Conservation (phyloP, 2,113 vertebrate genomes). For the Anguilla rostrata region DNA sequence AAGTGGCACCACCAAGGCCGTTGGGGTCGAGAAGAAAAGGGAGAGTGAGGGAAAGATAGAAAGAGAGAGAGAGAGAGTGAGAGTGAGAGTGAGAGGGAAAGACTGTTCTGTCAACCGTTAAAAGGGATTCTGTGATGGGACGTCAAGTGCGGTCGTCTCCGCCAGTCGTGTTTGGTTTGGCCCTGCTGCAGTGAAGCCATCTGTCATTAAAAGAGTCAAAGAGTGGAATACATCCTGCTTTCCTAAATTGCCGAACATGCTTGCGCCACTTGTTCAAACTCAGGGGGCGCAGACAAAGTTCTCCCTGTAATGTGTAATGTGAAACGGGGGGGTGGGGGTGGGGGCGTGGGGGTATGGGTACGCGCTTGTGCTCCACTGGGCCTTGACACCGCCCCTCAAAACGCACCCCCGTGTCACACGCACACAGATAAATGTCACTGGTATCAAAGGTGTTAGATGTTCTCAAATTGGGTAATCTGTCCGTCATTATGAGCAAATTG, state of each 20-base stretch:
- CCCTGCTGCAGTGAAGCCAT: constrained; percentile 57
- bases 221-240: constrained; percentile 54
- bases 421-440: constrained; percentile 31
- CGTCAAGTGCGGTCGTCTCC: constrained; percentile 40
- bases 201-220: constrained; percentile 70
- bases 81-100: not conserved
- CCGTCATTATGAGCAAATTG: constrained; percentile 28
- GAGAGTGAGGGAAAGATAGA: not conserved
- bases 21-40: not conserved
- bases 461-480: constrained; percentile 37
- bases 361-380: not conserved
- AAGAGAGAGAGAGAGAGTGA: too few relatives aligned
- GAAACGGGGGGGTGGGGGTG: constrained; percentile 19
- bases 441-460: constrained; percentile 24
- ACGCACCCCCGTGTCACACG: not conserved
- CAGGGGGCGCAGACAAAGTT: constrained; percentile 36
- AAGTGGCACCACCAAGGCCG: constrained; percentile 16
- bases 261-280: constrained; percentile 34
- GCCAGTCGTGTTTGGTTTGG: constrained; percentile 67
- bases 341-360: not conserved
- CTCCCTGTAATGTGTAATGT: constrained; percentile 8
- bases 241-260: constrained; percentile 34
- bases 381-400: not conserved
- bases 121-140: constrained; percentile 33
- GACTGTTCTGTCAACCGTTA: too few relatives aligned